These are phyloP conservation scores for Dicyrtoma fusca DNA, from an alignment of 2,888 invertebrate genomes.

Conservation along the genomic window DNA sequence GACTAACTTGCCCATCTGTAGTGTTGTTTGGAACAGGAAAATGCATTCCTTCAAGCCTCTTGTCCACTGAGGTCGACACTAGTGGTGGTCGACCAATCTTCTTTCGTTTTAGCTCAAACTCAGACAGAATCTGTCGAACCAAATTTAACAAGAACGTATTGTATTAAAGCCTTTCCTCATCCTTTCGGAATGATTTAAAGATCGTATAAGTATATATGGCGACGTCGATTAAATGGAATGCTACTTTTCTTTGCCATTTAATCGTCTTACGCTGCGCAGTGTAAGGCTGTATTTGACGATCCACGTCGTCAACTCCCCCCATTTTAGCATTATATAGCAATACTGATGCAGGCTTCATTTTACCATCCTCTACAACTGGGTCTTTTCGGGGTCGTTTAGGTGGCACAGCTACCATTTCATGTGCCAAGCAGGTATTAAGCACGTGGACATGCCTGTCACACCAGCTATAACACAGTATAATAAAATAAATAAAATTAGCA, in stretches of 20 bases:
- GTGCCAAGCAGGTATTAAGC: too few species aligned
- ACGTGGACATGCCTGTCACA: too few species aligned
- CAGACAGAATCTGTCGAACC: not conserved
- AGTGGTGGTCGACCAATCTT: constrained; percentile 5
- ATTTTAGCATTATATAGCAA: constrained; percentile 19
- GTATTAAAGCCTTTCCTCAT: not conserved
- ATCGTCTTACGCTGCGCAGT: not conserved
- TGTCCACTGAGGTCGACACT: too few species aligned
- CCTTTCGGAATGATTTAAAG: not conserved
- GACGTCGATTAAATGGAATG: constrained; percentile 25
- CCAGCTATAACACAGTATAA: too few species aligned
- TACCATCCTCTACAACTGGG: too few species aligned
- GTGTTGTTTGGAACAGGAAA: too few species aligned
- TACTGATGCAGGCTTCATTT: constrained; percentile 15
- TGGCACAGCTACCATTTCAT: too few species aligned
- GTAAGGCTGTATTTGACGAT: constrained; percentile 10
- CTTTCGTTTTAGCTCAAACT: not conserved
- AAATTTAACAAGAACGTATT: not conserved
- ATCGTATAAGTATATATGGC: constrained; percentile 17
- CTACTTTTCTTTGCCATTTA: constrained; percentile 35
- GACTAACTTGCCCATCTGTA: too few species aligned
- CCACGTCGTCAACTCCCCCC: constrained; percentile 13
- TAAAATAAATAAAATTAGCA: too few species aligned
- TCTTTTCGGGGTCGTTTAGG: too few species aligned
- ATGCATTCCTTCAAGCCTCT: too few species aligned